Conservation (phyloP, 2,888 invertebrate genomes). For the Orthosia incerta region DNA sequence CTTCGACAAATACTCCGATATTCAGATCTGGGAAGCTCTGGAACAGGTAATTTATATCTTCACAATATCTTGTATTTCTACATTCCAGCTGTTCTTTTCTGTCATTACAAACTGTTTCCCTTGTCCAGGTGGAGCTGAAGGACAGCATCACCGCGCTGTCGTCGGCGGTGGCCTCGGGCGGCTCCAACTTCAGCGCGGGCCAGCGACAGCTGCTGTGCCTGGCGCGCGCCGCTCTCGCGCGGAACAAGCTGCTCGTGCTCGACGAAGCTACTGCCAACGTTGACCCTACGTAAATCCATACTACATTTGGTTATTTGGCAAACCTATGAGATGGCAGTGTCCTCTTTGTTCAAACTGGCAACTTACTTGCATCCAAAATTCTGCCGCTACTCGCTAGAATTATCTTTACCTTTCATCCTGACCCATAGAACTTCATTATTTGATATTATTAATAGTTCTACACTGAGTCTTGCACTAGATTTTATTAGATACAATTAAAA, state of each 20-base stretch:
- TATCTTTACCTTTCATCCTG: neutral
- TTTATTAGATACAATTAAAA: neutral
- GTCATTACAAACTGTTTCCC: neutral
- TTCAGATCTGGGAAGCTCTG: conserved; percentile 91
- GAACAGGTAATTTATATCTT: conserved; percentile 86
- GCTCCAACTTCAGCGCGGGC: conserved; percentile 96
- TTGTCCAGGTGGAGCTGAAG: conserved; percentile 93
- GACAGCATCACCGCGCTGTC: conserved; percentile 91
- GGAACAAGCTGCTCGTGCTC: conserved; percentile 95
- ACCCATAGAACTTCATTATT: no score
- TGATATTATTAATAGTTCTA: neutral
- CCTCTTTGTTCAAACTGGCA: neutral
- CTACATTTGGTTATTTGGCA: neutral
- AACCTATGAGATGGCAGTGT: neutral
- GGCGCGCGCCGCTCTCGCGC: conserved; percentile 95
- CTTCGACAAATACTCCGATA: conserved; percentile 90
- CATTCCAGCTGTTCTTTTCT: neutral
- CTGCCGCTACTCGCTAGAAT: neutral
- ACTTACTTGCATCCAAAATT: neutral
- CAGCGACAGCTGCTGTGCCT: conserved; percentile 97
- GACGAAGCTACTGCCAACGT: conserved; percentile 98
- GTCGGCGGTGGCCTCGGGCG: conserved; percentile 93
- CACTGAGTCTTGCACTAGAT: neutral
- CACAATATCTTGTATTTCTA: neutral
- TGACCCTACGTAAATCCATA: conserved; percentile 93